Evolutionary conservation across 2,888 invertebrate genomes (phyloP).

Genomic region (Dinocampus coccinellae): DNA sequence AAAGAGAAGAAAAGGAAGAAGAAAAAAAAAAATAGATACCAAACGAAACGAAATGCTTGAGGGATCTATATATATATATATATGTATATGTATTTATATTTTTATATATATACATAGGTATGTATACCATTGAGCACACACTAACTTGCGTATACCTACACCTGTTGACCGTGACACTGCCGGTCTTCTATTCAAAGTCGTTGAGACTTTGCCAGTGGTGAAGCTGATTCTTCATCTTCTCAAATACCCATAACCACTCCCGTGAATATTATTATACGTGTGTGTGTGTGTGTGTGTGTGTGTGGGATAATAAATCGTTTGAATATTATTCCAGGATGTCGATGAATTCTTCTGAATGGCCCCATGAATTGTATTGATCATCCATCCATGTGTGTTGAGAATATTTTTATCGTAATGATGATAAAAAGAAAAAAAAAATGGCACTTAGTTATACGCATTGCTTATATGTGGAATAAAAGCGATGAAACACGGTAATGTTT

Average conservation of each 20-base stretch:
- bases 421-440: no score
- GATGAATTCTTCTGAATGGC: no score
- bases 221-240: neutral
- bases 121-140: neutral
- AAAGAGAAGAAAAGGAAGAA: constrained; percentile 6
- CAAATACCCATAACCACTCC: neutral
- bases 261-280: neutral
- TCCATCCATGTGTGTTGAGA: no score
- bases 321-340: neutral
- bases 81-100: neutral
- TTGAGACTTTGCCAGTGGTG: neutral
- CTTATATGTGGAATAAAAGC: neutral
- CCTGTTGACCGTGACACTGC: constrained; percentile 24
- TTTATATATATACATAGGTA: neutral
- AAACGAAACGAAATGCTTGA: constrained; percentile 10
- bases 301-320: neutral
- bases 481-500: neutral
- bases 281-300: no score
- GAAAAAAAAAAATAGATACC: neutral
- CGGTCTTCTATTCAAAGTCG: neutral
- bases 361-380: no score
- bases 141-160: neutral
- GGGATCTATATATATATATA: neutral
- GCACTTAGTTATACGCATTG: neutral
- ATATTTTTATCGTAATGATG: no score